Evolutionary conservation across 2,888 invertebrate genomes (phyloP), one percentile per base, ranked within the genome.

Genomic region (Protodeltote pygarga): DNA sequence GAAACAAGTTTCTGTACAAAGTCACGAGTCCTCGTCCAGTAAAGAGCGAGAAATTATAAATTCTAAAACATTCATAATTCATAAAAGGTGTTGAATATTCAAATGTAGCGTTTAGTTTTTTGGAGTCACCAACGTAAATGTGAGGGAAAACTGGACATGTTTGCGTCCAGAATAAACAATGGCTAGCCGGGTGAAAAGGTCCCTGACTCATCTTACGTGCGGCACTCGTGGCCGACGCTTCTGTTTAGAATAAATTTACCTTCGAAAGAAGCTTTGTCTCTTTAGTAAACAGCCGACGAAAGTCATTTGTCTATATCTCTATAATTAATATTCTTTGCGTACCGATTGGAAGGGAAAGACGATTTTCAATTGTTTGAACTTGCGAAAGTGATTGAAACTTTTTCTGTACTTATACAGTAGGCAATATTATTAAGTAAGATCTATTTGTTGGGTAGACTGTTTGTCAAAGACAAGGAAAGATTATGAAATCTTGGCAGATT

Each of bases 201-300:
- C 80, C 71, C 77, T 87, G 88, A 89, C 86, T 89, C 90, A 89
- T 87, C 85, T 82, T 68, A 70, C 60, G 71, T 72, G 71, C 76
- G 64, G 61, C 73, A 71, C 71, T 67, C 70, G 76, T 69, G 75
- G 75, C 62, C 68, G 63, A 70, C 71, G 75, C 82, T 84, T 79
- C 87, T 85, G 86, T 83, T 81, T 77, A 75, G 88, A 87, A 88
- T 88, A 87, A 78, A 87, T 87, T 84, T 84, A 83, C 75, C 79
- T 85, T 79, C 68, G 31, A 74, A 83, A 77, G 76, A 73, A 78
- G 74, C 67, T 73, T 75, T 66, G 34, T 49, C 66, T 71, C 69
- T 77, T 77, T 74, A 71, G 73, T 75, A 75, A 77, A 73, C 79
- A 75, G 65, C 55, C 37, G 57, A 57, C 61, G 67, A 62, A 72